phyloP scores from a whole-genome alignment of 2,797 vertebrate species.

The Iguana delicatissima region DNA sequence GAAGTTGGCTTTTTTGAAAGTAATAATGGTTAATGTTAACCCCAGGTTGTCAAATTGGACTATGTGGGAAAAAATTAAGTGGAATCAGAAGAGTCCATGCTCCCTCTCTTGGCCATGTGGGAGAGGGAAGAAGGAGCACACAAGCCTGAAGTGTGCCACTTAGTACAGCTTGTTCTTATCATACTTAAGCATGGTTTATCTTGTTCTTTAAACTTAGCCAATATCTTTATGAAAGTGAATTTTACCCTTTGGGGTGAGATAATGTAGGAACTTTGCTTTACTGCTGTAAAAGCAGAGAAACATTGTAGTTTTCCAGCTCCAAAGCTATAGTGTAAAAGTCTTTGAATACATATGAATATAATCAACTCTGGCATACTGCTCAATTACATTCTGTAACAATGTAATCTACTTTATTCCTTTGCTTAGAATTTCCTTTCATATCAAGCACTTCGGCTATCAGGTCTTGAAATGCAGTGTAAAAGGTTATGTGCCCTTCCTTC shows the following conservation, averaged over 20 bases:
- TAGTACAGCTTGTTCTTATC: background rate
- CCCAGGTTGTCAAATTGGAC: background rate
- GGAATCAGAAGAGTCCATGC: background rate
- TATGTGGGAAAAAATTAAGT: background rate
- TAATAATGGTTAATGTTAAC: background rate
- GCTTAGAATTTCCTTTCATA: constrained; percentile 6
- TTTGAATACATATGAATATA: constrained; percentile 17
- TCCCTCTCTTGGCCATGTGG: background rate
- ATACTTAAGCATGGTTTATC: background rate
- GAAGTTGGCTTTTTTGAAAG: background rate
- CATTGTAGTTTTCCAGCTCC: background rate
- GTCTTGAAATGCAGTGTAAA: constrained; percentile 5
- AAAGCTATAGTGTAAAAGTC: background rate
- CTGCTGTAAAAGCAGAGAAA: background rate
- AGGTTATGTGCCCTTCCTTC: background rate
- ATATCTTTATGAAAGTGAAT: constrained; percentile 16
- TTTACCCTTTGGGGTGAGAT: constrained; percentile 2
- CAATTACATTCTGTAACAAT: constrained; percentile 1
- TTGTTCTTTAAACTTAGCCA: background rate
- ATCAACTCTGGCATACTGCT: background rate
- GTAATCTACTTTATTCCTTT: background rate
- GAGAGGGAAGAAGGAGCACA: background rate
- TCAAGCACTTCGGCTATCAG: background rate
- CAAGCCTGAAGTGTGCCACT: background rate
- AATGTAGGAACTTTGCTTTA: background rate